Evolutionary conservation across 2,888 invertebrate genomes (phyloP).

Genomic region (Andrena marginata): DNA sequence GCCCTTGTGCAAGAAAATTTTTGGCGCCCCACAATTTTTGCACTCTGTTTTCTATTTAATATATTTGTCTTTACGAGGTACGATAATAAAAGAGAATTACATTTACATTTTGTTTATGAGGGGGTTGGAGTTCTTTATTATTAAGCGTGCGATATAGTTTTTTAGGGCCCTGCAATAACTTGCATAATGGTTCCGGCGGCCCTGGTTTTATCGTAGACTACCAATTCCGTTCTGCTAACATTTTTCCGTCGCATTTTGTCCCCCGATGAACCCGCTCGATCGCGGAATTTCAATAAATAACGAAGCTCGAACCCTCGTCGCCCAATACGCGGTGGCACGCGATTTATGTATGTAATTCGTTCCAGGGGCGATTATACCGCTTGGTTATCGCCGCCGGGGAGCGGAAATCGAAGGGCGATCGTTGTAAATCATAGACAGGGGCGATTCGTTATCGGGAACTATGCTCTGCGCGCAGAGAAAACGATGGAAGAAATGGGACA

Average conservation of each 20-base stretch:
- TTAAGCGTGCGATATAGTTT: no score
- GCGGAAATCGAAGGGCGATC: neutral
- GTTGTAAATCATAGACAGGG: conserved; percentile 30
- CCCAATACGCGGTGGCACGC: neutral
- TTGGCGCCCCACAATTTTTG: no score
- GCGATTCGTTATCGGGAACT: conserved; percentile 33
- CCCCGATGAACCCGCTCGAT: neutral
- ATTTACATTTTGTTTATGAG: no score
- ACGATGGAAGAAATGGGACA: conserved; percentile 45
- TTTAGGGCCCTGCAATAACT: no score
- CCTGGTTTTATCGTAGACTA: neutral
- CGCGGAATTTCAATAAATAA: neutral
- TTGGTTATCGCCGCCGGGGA: neutral
- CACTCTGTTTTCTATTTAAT: no score
- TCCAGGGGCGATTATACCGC: neutral
- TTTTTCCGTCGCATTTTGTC: neutral
- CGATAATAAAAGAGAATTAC: no score
- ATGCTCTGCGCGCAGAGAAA: neutral
- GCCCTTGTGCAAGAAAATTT: no score
- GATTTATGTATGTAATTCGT: conserved; percentile 4
- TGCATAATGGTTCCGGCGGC: no score
- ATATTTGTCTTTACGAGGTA: no score
- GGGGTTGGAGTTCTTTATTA: no score
- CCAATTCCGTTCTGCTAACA: neutral
- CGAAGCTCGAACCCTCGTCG: neutral